phyloP scores from a whole-genome alignment of 92 coral and sea anemone genomes.

The Actinostola sp. region DNA sequence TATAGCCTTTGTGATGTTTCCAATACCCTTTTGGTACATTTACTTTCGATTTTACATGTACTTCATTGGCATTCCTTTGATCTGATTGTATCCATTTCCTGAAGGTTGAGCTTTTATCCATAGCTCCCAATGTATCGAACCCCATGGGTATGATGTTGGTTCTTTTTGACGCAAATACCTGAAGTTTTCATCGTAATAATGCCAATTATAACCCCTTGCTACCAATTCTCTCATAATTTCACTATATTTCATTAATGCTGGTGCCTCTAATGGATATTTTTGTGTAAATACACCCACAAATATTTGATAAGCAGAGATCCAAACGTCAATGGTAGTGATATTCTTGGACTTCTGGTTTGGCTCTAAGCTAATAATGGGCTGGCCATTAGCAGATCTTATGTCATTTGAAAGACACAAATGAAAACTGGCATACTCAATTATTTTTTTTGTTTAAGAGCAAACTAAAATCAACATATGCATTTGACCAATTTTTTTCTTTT shows the following conservation, averaged over 20 bases:
- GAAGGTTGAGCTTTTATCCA: slow-evolving; percentile 45
- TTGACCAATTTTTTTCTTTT: slow-evolving; percentile 17
- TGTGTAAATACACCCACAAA: slow-evolving; percentile 33
- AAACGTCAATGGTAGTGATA: slow-evolving; percentile 7
- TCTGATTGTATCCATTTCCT: not conserved
- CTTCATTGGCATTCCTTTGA: not conserved
- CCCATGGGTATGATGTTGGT: slow-evolving; percentile 18
- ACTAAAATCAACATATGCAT: slow-evolving; percentile 35
- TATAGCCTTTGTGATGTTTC: slow-evolving; percentile 19
- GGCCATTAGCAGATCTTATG: not conserved
- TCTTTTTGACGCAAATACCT: slow-evolving; percentile 15
- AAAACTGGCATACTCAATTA: not conserved
- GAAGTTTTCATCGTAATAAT: slow-evolving; percentile 37
- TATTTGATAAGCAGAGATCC: slow-evolving; percentile 28
- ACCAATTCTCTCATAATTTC: slow-evolving; percentile 24
- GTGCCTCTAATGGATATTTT: slow-evolving; percentile 26
- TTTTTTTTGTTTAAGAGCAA: slow-evolving; percentile 12
- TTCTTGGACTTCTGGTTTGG: slow-evolving; percentile 12
- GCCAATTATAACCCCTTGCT: slow-evolving; percentile 30
- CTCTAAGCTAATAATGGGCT: slow-evolving; percentile 10
- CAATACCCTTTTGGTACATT: slow-evolving; percentile 36
- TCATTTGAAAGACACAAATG: not conserved
- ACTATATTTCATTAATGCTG: slow-evolving; percentile 18
- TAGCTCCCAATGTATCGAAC: slow-evolving; percentile 36
- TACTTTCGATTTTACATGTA: not conserved